Base-by-base conservation (phyloP, 2,888 invertebrate species). In the Criorhina ranunculi region DNA sequence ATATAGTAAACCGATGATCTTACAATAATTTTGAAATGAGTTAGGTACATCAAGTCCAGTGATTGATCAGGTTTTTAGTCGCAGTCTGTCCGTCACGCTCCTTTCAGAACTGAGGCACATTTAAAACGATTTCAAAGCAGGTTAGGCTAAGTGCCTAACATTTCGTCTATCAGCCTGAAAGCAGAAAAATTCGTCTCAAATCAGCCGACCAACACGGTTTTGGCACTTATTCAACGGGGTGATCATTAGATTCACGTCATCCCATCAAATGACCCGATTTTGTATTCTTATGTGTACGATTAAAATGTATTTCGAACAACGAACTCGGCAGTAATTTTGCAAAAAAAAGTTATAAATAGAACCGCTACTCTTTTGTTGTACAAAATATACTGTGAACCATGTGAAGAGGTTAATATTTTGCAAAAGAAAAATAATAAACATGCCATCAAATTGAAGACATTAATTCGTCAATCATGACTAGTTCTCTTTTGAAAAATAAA, bases 161-260 rank as follows among this genome's bases (percentile, higher is more conserved):
- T n/a, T n/a, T n/a, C n/a, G n/a, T n/a, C n/a, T n/a, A n/a, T n/a
- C n/a, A n/a, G n/a, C n/a, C n/a, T n/a, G 33, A 57, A 37, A 57
- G 12, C 6, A 15, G 29, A 46, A 17, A 35, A 49, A 5, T 64
- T 44, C 31, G n/a, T 5, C 2, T n/a, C 3, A 49, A 46, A 70
- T 59, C 46, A 59, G 49, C 24, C 70, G 70, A 70, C 49, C 15
- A 9, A 33, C 24, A 51, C 51, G 40, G 29, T 46, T 59, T 51
- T 51, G 59, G 51, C 59, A 72, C 29, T 17, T 9, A 19, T n/a
- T 15, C 37, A 31, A 42, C 60, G 72, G 44, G 31, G 60, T 60
- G 57, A 64, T 49, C 49, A 2, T 29, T 24, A 15, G 24, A 12
- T 60, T 29, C 33, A 29, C 51, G 60, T 77, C 77, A 77, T 37